Evolutionary conservation across 2,797 vertebrate species (phyloP), one percentile per base, ranked within the genome.

Genomic region (Otolemur crassicaudatus): DNA sequence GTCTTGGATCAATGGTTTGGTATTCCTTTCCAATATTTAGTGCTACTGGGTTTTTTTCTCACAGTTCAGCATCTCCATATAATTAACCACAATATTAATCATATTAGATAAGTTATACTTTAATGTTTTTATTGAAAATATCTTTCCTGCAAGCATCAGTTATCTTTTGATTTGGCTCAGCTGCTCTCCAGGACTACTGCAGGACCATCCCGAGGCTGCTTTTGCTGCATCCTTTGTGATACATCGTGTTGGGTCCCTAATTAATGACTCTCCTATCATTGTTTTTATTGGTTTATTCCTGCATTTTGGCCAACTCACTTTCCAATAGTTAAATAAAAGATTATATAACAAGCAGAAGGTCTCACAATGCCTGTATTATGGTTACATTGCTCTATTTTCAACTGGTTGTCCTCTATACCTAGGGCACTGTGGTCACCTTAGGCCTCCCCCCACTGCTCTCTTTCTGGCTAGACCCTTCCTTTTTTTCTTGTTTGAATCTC

Each of bases 361-460:
- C 17, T 40, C 31, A 0, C 0, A 9, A 72, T 60, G 31, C 8
- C 75, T 37, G 1, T 31, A 27, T 81, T 46, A 10, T 3, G 34
- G 29, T 73, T 34, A 65, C 7, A 9, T 0, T 65, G n/a, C 23
- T 80, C 22, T 22, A 29, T 2, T 77, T n/a, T 61, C 56, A 49
- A 12, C 34, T 34, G 40, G 8, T 5, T 12, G 14, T 56, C 37
- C 34, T 37, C 53, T n/a, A 7, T 1, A 25, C 3, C 13, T 40
- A 16, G 2, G 31, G 8, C 2, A 23, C 46, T 56, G 3, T 10
- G 20, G n/a, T n/a, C 22, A 13, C 7, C 4, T 2, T 31, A 40
- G 5, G 0, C 13, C 58, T 43, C 4, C 4, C 5, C 58, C 12
- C 22, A 8, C 25, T 10, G 0, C 19, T 40, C 13, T 14, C 10